Base-by-base conservation (phyloP, 1,140 invertebrate genomes). In the Drosophila guanche region DNA sequence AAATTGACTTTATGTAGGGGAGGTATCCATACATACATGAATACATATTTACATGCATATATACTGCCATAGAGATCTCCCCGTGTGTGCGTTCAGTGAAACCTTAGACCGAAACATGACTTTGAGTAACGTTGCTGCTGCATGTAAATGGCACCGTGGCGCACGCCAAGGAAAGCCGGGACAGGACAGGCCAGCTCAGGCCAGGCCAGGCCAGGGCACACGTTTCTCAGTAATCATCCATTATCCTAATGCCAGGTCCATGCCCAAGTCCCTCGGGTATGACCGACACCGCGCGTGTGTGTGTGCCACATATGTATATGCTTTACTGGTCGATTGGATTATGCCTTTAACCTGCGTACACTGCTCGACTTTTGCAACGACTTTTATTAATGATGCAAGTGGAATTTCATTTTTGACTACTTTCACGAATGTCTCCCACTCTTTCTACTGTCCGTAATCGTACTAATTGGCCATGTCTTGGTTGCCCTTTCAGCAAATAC, bases 161-260 rank as follows among this genome's bases (percentile, higher is more conserved):
- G 68, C 76, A 74, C 70, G 71, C 68, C 59, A 45, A 63, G 45
- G n/a, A 22, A 52, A 16, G 50, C 48, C 48, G 61, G 7, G 33
- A 45, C 62, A 22, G 12, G 46, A 33, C 56, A 33, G 12, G 57
- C 46, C 57, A 20, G 16, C 16, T 20, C 16, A 27, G 46, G 16
- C 27, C 33, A 10, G 27, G 22, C 33, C 37, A 10, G 27, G 37
- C 62, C 27, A 69, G 63, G 77, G 77, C 83, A 81, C 83, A 88
- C 83, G 83, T 88, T 83, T 73, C 45, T 77, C 81, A 65, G 83
- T 88, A 79, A 88, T 88, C 83, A 88, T 88, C 83, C 78, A 88
- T 88, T 88, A 88, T 88, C 84, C 78, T 83, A 88, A 88, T 88
- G 83, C 83, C 83, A 68, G 74, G 80, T 79, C 81, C 73, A 69